These are phyloP conservation scores for Heliconius ethilla DNA, from an alignment of 2,888 invertebrate genomes.

Conservation along the genomic window DNA sequence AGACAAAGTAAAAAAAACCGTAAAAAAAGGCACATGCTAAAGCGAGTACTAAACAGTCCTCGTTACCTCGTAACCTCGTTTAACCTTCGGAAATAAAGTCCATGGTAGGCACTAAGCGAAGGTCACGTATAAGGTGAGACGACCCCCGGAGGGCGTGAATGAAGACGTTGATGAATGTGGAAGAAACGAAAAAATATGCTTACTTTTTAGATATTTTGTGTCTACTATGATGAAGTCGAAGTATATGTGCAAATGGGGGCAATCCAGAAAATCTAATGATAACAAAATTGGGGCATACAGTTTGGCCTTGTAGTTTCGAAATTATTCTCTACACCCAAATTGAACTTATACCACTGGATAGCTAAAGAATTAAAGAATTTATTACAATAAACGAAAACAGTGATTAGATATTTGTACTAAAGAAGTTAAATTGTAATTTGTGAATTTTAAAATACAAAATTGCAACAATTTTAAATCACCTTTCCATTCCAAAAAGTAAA, in stretches of 20 bases:
- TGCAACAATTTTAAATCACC: no score
- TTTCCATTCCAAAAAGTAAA: background rate
- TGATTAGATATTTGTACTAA: background rate
- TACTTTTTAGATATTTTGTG: background rate
- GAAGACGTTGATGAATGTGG: slow-evolving; percentile 3
- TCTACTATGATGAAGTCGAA: background rate
- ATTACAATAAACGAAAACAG: no score
- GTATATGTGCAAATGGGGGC: background rate
- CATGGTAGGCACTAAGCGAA: background rate
- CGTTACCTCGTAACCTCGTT: background rate
- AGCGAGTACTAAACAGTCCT: no score
- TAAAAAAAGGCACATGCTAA: no score
- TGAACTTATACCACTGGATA: no score
- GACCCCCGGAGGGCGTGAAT: background rate
- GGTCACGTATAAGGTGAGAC: slow-evolving; percentile 1
- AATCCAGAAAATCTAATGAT: no score
- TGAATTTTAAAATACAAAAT: background rate
- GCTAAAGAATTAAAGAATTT: no score
- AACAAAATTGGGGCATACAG: no score
- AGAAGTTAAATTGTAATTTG: background rate
- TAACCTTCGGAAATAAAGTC: background rate
- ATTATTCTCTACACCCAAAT: no score
- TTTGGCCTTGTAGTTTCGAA: no score
- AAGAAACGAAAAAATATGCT: background rate
- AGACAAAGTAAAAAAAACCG: no score